phyloP scores from a whole-genome alignment of 2,797 vertebrate genomes.

The Thamnophis elegans region DNA sequence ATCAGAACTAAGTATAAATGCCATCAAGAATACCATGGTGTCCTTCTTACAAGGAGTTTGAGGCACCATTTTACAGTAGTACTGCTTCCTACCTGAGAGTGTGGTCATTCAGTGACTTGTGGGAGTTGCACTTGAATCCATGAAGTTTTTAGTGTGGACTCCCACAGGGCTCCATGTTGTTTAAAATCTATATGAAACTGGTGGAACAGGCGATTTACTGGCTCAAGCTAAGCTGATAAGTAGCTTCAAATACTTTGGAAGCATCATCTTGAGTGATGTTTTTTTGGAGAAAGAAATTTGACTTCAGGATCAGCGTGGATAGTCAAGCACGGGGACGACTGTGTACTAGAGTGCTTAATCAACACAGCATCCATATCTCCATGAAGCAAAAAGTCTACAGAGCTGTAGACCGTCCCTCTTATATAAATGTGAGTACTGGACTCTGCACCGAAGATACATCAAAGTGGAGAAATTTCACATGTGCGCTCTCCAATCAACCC shows the following conservation, averaged over 20 bases:
- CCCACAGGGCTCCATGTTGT: neutral
- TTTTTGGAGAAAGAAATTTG: neutral
- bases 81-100: neutral
- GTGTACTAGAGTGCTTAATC: neutral
- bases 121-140: neutral
- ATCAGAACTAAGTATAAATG: neutral
- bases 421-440: neutral
- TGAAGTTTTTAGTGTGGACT: neutral
- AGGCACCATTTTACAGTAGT: neutral
- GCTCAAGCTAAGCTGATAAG: neutral
- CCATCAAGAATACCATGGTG: neutral
- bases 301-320: neutral
- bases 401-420: neutral
- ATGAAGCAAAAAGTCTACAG: neutral
- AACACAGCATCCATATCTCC: neutral
- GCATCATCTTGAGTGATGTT: neutral
- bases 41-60: neutral
- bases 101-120: neutral
- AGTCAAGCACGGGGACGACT: neutral
- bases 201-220: neutral
- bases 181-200: neutral
- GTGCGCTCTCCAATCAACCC: neutral
- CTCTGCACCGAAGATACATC: neutral
- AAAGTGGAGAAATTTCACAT: neutral
- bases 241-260: neutral